A percentile compares a stretch with the other conserved stretches of the same genome.
Conservation (phyloP, 2,113 vertebrate species). For the Stomatorhinus ivindoensis region DNA sequence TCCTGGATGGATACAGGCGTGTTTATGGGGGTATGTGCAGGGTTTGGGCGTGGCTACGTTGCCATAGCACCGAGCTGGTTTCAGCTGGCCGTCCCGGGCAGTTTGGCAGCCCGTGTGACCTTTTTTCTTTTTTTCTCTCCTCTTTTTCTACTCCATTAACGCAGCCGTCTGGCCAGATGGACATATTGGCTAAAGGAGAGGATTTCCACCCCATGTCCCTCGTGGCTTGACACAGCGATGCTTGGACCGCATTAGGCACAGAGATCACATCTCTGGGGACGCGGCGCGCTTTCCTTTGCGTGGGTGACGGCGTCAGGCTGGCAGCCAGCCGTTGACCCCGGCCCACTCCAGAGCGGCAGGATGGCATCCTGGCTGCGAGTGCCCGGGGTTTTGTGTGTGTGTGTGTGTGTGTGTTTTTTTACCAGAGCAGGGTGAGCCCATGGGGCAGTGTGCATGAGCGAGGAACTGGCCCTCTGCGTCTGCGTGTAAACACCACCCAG, state of each 20-base stretch:
- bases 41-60: not conserved
- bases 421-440: not conserved
- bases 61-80: not conserved
- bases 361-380: not conserved
- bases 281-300: not conserved
- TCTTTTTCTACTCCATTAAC: slow-evolving; percentile 1
- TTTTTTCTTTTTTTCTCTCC: not conserved
- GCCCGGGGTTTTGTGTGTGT: not conserved
- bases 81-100: not conserved
- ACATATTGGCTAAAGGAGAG: slow-evolving; percentile 1
- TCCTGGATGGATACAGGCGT: not conserved
- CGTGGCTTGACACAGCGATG: not conserved
- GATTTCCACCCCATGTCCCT: not conserved
- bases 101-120: not conserved
- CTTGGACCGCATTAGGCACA: not conserved
- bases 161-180: not conserved
- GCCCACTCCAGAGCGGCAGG: not conserved
- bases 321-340: not conserved
- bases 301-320: not conserved
- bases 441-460: not conserved
- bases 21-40: not conserved
- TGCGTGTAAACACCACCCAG: not conserved
- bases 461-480: not conserved
- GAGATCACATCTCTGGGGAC: not conserved
- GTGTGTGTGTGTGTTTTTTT: not conserved